These are phyloP conservation scores for Myrmecobius fasciatus DNA, from an alignment of 2,113 vertebrate species.

Conservation along the genomic window DNA sequence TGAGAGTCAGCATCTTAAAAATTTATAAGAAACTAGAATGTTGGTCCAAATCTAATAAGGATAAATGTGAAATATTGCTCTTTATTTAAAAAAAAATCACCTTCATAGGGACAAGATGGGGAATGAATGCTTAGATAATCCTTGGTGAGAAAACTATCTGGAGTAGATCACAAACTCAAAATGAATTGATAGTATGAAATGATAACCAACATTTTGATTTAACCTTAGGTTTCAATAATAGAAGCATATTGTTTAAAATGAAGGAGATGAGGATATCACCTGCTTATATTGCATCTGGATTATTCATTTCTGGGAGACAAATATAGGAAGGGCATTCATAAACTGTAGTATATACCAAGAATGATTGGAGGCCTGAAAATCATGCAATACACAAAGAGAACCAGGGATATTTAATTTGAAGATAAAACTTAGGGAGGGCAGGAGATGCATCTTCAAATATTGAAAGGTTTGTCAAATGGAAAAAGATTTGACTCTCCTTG, in stretches of 20 bases:
- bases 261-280: neutral
- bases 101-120: neutral
- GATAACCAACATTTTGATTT: neutral
- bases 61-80: neutral
- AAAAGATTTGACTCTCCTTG: neutral
- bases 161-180: neutral
- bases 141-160: neutral
- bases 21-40: neutral
- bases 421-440: neutral
- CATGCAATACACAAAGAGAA: neutral
- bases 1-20: neutral
- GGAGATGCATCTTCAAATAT: neutral
- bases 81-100: neutral
- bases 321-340: neutral
- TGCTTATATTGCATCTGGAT: neutral
- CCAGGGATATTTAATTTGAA: neutral
- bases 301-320: neutral
- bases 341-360: neutral
- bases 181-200: neutral
- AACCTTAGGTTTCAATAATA: neutral
- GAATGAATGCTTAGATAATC: neutral
- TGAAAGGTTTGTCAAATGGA: neutral
- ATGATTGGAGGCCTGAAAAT: neutral
- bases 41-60: neutral
- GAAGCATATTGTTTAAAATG: neutral